Percentiles rank a stretch among this genome's conserved stretches.
Conservation (phyloP, 2,113 vertebrate species). For the Butorides virescens region DNA sequence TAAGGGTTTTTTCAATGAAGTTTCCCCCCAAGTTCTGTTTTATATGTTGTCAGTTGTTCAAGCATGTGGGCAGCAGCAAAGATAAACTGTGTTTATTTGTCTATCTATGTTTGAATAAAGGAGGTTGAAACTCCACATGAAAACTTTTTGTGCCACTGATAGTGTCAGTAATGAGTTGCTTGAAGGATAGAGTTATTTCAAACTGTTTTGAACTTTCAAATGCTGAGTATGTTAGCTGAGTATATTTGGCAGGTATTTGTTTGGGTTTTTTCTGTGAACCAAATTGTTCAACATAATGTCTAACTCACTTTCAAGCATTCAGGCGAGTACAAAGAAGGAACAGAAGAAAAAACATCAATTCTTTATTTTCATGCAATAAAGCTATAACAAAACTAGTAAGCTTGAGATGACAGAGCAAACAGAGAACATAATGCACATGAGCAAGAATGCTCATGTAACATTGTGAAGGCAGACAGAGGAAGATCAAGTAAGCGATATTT, state of each 20-base stretch:
- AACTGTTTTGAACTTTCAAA: background rate
- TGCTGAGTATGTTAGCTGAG: background rate
- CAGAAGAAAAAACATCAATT: background rate
- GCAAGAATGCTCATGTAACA: background rate
- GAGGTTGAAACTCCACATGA: background rate
- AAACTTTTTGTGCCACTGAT: background rate
- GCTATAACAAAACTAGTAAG: background rate
- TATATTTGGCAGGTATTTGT: background rate
- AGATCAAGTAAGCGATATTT: background rate
- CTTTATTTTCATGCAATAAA: background rate
- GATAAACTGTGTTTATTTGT: background rate
- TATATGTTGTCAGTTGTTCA: background rate
- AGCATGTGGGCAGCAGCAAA: background rate
- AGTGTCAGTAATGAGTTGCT: background rate
- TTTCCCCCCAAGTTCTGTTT: background rate
- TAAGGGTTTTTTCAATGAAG: accelerated
- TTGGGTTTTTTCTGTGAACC: background rate
- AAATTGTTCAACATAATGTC: background rate
- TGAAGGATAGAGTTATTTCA: background rate
- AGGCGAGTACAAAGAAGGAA: background rate
- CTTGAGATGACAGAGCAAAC: background rate
- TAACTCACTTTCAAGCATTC: background rate
- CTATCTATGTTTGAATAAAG: background rate
- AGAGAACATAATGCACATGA: background rate
- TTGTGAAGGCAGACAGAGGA: background rate